Conservation (phyloP, 2,113 vertebrate genomes). For the Microtus ochrogaster region DNA sequence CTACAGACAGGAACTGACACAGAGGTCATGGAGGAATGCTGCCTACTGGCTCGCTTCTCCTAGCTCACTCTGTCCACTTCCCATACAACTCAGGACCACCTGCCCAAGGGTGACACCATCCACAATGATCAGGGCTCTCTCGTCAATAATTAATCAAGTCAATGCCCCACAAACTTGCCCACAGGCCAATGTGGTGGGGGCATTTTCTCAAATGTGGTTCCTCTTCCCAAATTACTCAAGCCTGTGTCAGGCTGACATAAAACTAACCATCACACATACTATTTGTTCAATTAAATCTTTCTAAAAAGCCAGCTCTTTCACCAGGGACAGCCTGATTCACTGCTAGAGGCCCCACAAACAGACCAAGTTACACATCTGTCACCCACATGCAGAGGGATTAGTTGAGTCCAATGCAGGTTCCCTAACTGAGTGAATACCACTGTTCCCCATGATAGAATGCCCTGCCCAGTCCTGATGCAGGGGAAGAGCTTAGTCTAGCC, state of each 20-base stretch:
- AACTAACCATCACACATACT: neutral
- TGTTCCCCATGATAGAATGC: too few relatives aligned
- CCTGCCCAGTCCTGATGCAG: too few relatives aligned
- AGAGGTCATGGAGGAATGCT: neutral
- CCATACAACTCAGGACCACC: neutral
- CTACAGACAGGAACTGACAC: neutral
- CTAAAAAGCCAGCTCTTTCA: neutral
- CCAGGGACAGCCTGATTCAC: too few relatives aligned
- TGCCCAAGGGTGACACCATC: neutral
- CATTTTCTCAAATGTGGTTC: neutral
- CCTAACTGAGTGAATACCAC: too few relatives aligned
- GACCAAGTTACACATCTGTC: too few relatives aligned
- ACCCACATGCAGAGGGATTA: too few relatives aligned
- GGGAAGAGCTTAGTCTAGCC: too few relatives aligned
- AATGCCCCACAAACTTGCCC: neutral
- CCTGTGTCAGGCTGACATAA: neutral
- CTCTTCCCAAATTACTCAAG: neutral
- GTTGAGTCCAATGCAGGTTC: too few relatives aligned
- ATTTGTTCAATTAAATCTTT: conserved; percentile 53
- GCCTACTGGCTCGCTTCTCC: neutral
- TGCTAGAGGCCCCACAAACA: too few relatives aligned
- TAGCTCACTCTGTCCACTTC: neutral
- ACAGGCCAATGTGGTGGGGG: neutral
- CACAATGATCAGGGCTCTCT: neutral
- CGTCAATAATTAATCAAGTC: neutral